Evolutionary conservation across 2,888 invertebrate species (phyloP), one percentile per base, ranked within the genome.

Genomic region (Zhuqinia jingwanae): DNA sequence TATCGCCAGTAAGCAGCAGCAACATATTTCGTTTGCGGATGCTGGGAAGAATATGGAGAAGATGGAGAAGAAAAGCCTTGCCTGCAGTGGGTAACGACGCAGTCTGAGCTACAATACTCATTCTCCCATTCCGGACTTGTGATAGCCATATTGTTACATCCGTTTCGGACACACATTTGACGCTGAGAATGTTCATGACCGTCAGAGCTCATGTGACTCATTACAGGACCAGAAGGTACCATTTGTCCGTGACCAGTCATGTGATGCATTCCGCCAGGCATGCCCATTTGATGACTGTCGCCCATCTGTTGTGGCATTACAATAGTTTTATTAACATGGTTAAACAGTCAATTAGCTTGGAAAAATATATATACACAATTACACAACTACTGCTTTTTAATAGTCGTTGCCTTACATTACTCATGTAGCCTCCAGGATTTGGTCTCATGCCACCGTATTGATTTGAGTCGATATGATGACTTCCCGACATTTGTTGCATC

Each of bases 81-180:
- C 93, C 93, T 92, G 92, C 93, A 93, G 90, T 94, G 93, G 82
- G 92, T 92, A 87, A 93, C 93, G 58, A 93, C 93, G 91, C 93
- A 94, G 89, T 93, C 93, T 88, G 93, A 93, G 89, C 93, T 93
- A 91, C 93, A 93, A 91, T 93, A 93, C 88, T 93, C 93, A 77
- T 92, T 92, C 90, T 93, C 93, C 93, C 93, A 93, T 90, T 93
- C 92, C 10, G 92, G 92, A 90, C 92, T 93, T 68, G 92, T 92
- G 58, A 93, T 92, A 45, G 93, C 93, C 47, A 92, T 92, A 91
- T 93, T 93, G n/a, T 91, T 91, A 91, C 93, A 93, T 75, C 93
- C 93, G 87, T 92, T 92, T 27, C 90, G 89, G 56, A 90, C 87
- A 79, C 90, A 90, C 88, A 90, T 87, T 87, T 88, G 90, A 53